phyloP scores from a whole-genome alignment of 2,888 invertebrate genomes.

The Epirrhoe tristata region DNA sequence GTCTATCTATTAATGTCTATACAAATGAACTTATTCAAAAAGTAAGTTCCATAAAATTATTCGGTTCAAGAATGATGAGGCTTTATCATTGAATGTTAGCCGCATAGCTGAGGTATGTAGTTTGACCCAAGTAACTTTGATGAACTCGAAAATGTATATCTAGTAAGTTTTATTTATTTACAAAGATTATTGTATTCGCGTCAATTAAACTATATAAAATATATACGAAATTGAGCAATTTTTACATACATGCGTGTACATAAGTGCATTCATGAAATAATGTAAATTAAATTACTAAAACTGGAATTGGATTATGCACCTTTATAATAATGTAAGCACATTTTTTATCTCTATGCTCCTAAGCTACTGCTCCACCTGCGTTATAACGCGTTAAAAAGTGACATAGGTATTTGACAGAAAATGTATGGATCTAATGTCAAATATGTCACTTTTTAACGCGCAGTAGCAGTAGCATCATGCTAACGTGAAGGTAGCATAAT shows the following conservation, averaged over 20 bases:
- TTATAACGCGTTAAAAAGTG: no score
- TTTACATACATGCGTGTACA: slow-evolving; percentile 23
- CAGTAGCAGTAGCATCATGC: no score
- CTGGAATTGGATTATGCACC: slow-evolving; percentile 38
- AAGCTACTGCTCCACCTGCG: no score
- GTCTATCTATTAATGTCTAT: no score
- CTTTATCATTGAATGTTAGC: neutral
- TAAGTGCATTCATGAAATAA: slow-evolving; percentile 3
- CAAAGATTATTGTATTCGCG: slow-evolving; percentile 14
- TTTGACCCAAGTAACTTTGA: neutral
- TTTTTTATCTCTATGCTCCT: slow-evolving; percentile 33
- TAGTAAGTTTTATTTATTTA: neutral
- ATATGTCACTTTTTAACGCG: no score
- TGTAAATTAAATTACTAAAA: slow-evolving; percentile 15
- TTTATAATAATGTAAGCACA: slow-evolving; percentile 34
- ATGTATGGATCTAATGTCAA: no score
- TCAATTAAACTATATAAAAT: slow-evolving; percentile 18
- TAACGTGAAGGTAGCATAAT: no score
- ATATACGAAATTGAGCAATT: slow-evolving; percentile 32
- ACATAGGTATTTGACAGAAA: no score
- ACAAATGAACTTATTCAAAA: neutral
- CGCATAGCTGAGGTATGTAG: neutral
- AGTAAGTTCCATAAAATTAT: neutral
- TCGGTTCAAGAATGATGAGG: neutral
- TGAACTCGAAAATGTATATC: neutral